Percentiles rank a stretch among this genome's conserved stretches.
These are phyloP conservation scores for Tetramorium alpestre DNA, from an alignment of 1,140 invertebrate species.

Conservation along the genomic window DNA sequence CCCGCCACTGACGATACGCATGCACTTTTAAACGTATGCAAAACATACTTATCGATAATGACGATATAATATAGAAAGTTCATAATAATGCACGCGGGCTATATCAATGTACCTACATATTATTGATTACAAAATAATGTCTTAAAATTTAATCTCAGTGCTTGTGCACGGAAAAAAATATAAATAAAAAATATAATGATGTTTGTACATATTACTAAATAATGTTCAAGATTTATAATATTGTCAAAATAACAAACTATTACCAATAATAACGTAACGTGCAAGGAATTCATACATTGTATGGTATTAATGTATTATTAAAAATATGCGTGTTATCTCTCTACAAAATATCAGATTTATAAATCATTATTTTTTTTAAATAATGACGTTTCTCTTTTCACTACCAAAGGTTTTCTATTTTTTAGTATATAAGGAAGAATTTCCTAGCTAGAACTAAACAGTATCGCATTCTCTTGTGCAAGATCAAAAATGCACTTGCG, in stretches of 20 bases:
- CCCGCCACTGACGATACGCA: not conserved
- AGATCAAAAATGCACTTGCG: constrained; percentile 21
- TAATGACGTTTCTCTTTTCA: not conserved
- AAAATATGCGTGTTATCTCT: not conserved
- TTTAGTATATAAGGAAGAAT: not conserved
- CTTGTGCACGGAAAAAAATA: not conserved
- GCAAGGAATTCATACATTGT: not conserved
- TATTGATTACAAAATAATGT: not conserved
- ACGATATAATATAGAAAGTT: constrained; percentile 44
- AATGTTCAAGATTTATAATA: not conserved
- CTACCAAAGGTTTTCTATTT: not conserved
- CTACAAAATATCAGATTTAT: not conserved
- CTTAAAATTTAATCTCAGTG: not conserved
- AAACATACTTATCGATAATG: constrained; percentile 7
- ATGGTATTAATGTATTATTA: not conserved
- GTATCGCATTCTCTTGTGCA: not conserved
- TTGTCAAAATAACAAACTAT: not conserved
- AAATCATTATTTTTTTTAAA: not conserved
- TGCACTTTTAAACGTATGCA: constrained; percentile 44
- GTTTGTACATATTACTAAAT: not conserved
- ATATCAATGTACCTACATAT: not conserved
- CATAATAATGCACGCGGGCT: not conserved
- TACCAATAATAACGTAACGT: not conserved
- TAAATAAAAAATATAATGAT: not conserved
- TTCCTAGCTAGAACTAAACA: not conserved